Conservation (phyloP, 2,797 vertebrate genomes). For the Cossypha heuglini region DNA sequence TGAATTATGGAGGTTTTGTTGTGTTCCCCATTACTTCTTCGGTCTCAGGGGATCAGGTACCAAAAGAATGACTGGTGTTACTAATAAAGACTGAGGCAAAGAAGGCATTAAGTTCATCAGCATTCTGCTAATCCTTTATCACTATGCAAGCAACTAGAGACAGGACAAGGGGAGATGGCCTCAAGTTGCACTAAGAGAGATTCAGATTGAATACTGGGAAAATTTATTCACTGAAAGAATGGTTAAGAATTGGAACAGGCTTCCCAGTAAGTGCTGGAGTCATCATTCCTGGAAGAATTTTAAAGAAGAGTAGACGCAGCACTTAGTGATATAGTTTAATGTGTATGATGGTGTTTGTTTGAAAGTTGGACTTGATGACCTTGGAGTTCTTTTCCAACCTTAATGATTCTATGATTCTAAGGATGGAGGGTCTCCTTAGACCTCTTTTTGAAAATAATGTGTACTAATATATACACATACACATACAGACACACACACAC, state of each 20-base stretch:
- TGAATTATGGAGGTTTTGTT: not conserved
- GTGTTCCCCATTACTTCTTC: not conserved
- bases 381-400: not conserved
- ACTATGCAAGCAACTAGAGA: not conserved
- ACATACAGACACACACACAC: not conserved
- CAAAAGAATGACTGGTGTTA: not conserved
- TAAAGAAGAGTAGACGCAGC: not conserved
- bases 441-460: not conserved
- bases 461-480: rapidly evolving
- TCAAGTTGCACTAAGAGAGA: not conserved
- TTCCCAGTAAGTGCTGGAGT: not conserved
- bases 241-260: not conserved
- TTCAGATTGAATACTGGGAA: not conserved
- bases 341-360: not conserved
- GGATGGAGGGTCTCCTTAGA: not conserved
- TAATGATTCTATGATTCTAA: not conserved
- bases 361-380: not conserved
- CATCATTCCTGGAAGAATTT: not conserved
- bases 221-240: not conserved
- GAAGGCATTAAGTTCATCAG: not conserved
- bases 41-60: not conserved
- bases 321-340: not conserved
- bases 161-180: not conserved
- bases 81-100: not conserved
- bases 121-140: not conserved